Base-by-base conservation (phyloP, 2,888 invertebrate species). In the Rhaphigaster nebulosa region DNA sequence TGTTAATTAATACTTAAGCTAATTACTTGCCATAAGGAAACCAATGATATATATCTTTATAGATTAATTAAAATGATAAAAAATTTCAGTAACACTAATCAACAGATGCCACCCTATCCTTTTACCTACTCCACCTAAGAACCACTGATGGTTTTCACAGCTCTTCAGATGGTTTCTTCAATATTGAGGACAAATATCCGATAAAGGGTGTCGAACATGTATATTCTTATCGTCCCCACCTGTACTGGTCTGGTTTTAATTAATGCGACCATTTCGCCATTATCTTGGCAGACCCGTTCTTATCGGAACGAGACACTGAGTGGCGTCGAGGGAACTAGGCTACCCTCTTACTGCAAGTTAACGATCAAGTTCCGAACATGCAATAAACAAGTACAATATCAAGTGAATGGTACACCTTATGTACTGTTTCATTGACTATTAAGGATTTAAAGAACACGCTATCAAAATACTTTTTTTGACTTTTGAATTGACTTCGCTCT, bases 201-300 rank as follows among this genome's bases (percentile, higher is more conserved):
- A 80, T 80, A 41, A 80, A 38, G 80, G 80, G 38, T 65, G 60
- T 41, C 80, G 80, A 52, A 80, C 80, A 80, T 38, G 41, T 20
- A 80, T 80, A 41, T 80, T 1, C 80, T 26, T 80, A 80, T 23
- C 80, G 60, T 29, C 60, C n/a, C 8, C 38, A 80, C 38, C 80
- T 80, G 80, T 80, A 41, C 20, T 2, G 26, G 38, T 76, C 76
- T 20, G 76, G 76, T 41, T 41, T 60, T 76, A 76, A 80, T 80
- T 80, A 80, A 80, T 80, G 80, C 80, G 80, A 38, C 41, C 80
- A 34, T 80, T 76, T 41, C 20, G 38, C 38, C 80, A 41, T 38
- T 80, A 80, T 41, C 38, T 26, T 80, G 38, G 38, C 80, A 38
- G 80, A 26, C 80, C 80, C 18, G 80, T 80, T 80, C 80, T 80